These are phyloP conservation scores for Channa striata DNA, from an alignment of 2,797 vertebrate species.

Conservation along the genomic window DNA sequence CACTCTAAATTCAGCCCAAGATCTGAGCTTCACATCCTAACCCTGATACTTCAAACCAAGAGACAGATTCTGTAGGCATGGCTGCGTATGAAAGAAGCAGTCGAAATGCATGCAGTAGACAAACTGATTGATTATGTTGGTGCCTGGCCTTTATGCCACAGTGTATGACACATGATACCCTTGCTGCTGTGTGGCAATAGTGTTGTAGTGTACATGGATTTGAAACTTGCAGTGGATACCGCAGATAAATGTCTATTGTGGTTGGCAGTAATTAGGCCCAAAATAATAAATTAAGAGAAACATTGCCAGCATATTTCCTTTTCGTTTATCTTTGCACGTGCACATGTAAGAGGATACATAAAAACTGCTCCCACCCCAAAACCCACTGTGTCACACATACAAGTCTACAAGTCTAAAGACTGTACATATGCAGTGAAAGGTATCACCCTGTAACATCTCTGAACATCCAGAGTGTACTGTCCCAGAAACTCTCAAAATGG, in stretches of 20 bases:
- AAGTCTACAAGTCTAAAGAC: too few relatives aligned
- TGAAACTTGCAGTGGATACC: constrained; percentile 1
- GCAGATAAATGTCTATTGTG: constrained; percentile 22
- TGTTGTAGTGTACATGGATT: constrained; percentile 4
- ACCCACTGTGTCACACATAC: too few relatives aligned
- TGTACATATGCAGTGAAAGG: too few relatives aligned
- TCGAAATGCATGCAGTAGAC: constrained; percentile 1
- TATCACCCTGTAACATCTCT: too few relatives aligned
- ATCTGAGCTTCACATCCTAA: constrained; percentile 32
- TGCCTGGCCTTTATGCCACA: constrained; percentile 8
- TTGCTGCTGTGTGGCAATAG: constrained; percentile 11
- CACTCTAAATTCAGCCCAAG: constrained; percentile 67
- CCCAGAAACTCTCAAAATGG: too few relatives aligned
- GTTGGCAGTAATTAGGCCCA: constrained; percentile 10
- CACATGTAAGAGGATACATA: neutral
- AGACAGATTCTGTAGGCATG: constrained; percentile 7
- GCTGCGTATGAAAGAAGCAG: neutral
- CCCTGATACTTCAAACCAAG: constrained; percentile 19
- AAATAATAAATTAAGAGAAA: constrained; percentile 13
- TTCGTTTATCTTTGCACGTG: constrained; percentile 3
- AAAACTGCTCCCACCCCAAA: neutral
- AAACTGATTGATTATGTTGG: constrained; percentile 26
- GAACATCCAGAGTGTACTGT: too few relatives aligned
- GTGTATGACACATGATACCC: constrained; percentile 29
- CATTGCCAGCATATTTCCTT: neutral